A percentile compares a stretch with the other conserved stretches of the same genome.
Evolutionary conservation across 2,888 invertebrate species (phyloP).

Genomic region (Sarcophaga caerulescens): DNA sequence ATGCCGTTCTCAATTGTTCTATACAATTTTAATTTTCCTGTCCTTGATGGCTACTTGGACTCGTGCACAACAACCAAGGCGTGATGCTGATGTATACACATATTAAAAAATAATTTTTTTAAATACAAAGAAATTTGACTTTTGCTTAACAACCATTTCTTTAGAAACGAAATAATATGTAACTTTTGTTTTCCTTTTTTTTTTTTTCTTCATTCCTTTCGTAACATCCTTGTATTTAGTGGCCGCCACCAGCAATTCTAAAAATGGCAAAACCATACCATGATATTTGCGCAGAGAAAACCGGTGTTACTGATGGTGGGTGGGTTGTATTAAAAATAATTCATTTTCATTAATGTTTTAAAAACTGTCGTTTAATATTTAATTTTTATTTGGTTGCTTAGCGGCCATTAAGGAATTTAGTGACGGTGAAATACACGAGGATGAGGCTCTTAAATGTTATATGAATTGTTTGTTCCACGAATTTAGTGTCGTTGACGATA

Average conservation of each 20-base stretch:
- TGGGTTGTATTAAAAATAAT: conserved; percentile 61
- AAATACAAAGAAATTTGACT: neutral
- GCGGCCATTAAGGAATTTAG: conserved; percentile 80
- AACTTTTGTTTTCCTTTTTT: too few species aligned
- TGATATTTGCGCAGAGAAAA: conserved; percentile 77
- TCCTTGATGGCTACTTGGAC: conserved; percentile 71
- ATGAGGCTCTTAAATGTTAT: conserved; percentile 80
- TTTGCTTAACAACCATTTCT: too few species aligned
- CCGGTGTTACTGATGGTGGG: conserved; percentile 79
- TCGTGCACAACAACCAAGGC: conserved; percentile 77
- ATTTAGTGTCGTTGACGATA: conserved; percentile 78
- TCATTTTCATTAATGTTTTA: conserved; percentile 33
- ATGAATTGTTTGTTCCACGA: conserved; percentile 81
- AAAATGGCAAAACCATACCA: conserved; percentile 78
- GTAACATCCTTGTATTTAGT: conserved; percentile 71
- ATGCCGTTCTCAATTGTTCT: conserved; percentile 61
- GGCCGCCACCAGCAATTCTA: conserved; percentile 78
- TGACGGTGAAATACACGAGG: conserved; percentile 80
- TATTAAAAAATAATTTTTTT: neutral
- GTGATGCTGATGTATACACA: conserved; percentile 76
- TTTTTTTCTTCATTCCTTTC: neutral
- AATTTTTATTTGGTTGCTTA: conserved; percentile 47
- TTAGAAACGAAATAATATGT: too few species aligned
- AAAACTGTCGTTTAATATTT: conserved; percentile 27
- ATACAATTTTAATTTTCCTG: conserved; percentile 75